Base-by-base conservation (phyloP, 37 sponge, comb jelly and placozoan species). In the Bolinopsis microptera region DNA sequence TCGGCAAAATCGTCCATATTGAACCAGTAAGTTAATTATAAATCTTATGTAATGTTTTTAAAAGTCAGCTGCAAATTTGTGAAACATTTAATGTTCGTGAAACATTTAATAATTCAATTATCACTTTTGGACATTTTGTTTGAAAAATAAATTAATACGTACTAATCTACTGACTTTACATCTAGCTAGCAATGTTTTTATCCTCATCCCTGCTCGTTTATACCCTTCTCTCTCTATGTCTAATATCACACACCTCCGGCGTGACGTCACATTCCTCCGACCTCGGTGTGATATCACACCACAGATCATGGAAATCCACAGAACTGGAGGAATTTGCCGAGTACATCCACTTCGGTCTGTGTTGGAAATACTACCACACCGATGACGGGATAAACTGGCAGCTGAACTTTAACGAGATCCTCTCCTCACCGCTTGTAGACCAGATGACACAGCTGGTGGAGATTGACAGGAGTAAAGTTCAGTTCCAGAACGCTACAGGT, bases 1-100 rank as follows among this genome's bases (percentile, higher is more conserved):
- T 97, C 33, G 98, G 98, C 1, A 77, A 35, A 3, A 93, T 97
- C 13, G 88, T 95, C 23, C 90, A 94, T 0, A 95, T 92, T 0
- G 96, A 96, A 41, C 96, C 90, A 3, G 90, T 86, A 86, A 86
- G 48, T 33, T 72, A n/a, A 72, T 5, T 72, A 8, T 8, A n/a
- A 24, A 72, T 24, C n/a, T n/a, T n/a, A n/a, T n/a, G n/a, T n/a
- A n/a, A n/a, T n/a, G n/a, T n/a, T n/a, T n/a, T n/a, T 72, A 23
- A 48, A 48, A 48, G 61, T 48, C 61, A 48, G 13, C 13, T n/a
- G n/a, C n/a, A n/a, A 48, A 48, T 48, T 48, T 18, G 13, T 18
- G 61, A 13, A 48, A 13, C 61, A 18, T 48, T 48, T 48, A 48
- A 48, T 5, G 5, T 48, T 48, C 61, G 61, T 95, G 95, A 96